Evolutionary conservation across 2,113 vertebrate species (phyloP), one percentile per base, ranked within the genome.

Genomic region (Nesoenas mayeri): DNA sequence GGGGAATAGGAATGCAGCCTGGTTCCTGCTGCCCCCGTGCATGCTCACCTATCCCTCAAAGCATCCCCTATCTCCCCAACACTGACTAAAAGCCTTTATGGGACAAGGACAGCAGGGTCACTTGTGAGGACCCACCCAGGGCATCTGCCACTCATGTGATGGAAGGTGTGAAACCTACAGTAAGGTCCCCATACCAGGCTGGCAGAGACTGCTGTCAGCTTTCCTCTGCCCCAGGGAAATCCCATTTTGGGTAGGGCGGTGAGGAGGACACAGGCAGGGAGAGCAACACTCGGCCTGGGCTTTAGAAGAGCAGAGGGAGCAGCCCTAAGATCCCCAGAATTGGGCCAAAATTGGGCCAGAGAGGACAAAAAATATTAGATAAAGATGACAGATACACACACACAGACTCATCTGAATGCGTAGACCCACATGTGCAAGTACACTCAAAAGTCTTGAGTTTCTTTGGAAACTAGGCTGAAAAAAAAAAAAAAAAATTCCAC

Each of bases 101-200:
- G 11, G 32, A 50, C 24, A 58, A 40, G 36, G 25, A 60, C 21
- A 60, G 8, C 26, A 25, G 6, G 11, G 22, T 44, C 26, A 60
- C 5, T 22, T 64, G 5, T 62, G 50, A 89, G 58, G 22, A 74
- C 20, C 11, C 17, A n/a, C 31, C 21, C 22, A 53, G 22, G n/a
- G 15, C 11, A 81, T 47, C 22, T 0, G 0, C 17, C 26, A 29
- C 11, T 34, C 14, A 42, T 1, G 1, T 6, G 3, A 3, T 74
- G 28, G 20, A 15, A 73, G 12, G 4, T 36, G 17, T 62, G 51
- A 88, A 85, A 74, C 3, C 2, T 47, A 17, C 14, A 3, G n/a
- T 66, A 40, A 47, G 28, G 10, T 50, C 12, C 44, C 21, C 25
- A 51, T 29, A 4, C 26, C 42, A 56, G 32, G 15, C 31, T 56